These are phyloP conservation scores for Rhineura floridana DNA, from an alignment of 2,113 vertebrate genomes.

Conservation along the genomic window DNA sequence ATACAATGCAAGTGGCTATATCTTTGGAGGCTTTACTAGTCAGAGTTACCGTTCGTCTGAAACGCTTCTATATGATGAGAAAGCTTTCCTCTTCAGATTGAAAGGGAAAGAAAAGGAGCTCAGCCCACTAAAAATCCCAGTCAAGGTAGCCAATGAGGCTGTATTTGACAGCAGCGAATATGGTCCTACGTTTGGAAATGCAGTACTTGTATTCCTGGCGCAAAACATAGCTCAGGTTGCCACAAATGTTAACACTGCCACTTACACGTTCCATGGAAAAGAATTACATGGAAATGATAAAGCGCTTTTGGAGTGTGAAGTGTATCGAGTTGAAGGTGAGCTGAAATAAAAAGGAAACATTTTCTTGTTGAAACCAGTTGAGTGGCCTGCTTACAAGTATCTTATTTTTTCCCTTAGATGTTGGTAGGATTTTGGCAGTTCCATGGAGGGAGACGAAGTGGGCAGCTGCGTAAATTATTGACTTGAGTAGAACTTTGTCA, in stretches of 20 bases:
- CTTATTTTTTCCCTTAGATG: neutral
- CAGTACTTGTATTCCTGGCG: neutral
- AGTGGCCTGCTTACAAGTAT: neutral
- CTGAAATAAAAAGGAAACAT: neutral
- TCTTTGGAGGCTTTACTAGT: conserved; percentile 6
- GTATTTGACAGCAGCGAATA: neutral
- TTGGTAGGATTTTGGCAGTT: neutral
- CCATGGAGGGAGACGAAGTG: neutral
- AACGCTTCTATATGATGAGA: neutral
- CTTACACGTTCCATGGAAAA: neutral
- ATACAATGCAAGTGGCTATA: conserved; percentile 20
- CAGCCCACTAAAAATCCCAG: conserved; percentile 8
- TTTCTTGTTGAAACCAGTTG: neutral
- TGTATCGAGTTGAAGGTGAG: conserved; percentile 24
- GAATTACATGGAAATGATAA: conserved; percentile 17
- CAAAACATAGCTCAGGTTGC: neutral
- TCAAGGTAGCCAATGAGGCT: neutral
- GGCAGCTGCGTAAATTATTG: conserved; percentile 1
- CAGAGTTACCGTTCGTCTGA: neutral
- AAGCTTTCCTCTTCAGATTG: conserved; percentile 17
- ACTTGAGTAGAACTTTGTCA: no score
- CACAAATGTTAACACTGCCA: neutral
- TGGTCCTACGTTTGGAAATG: conserved; percentile 20
- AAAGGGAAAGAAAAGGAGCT: neutral
- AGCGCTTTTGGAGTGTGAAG: conserved; percentile 19